Conservation (phyloP, 2,888 invertebrate species). For the Euphydryas editha region DNA sequence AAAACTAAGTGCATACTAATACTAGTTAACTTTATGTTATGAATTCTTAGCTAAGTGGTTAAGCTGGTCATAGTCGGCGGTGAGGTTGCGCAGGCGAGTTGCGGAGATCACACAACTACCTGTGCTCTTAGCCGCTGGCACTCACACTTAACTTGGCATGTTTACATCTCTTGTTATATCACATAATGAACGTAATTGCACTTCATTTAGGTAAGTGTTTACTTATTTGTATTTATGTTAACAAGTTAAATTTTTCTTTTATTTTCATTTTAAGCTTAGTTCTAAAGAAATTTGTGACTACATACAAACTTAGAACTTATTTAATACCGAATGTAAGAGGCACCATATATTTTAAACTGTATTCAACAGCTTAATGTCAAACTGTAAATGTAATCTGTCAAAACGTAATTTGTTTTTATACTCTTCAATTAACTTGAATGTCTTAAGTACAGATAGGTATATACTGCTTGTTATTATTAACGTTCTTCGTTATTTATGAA, state of each 20-base stretch:
- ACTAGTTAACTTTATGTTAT: constrained; percentile 44
- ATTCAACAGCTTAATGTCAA: no score
- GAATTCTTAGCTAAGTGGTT: constrained; percentile 54
- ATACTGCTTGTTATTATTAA: no score
- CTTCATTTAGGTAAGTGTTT: constrained; percentile 43
- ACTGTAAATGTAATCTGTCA: no score
- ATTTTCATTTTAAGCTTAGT: not conserved
- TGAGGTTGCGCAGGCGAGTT: constrained; percentile 38
- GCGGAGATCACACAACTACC: constrained; percentile 33
- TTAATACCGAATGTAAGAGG: not conserved
- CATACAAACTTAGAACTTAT: not conserved
- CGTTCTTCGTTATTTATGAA: no score
- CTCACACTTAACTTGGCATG: constrained; percentile 35
- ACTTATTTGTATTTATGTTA: constrained; percentile 39
- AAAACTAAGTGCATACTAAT: constrained; percentile 42
- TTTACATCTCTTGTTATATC: constrained; percentile 49
- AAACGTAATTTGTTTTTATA: no score
- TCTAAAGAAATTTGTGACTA: not conserved
- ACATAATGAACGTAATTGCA: constrained; percentile 52
- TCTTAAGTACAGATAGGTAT: no score
- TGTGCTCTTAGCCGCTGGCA: constrained; percentile 19
- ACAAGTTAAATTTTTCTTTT: constrained; percentile 27
- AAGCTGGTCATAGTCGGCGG: constrained; percentile 42
- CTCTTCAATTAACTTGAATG: no score
- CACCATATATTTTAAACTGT: no score